These are phyloP conservation scores for Conomelus anceps DNA, from an alignment of 2,888 invertebrate genomes.

Conservation along the genomic window DNA sequence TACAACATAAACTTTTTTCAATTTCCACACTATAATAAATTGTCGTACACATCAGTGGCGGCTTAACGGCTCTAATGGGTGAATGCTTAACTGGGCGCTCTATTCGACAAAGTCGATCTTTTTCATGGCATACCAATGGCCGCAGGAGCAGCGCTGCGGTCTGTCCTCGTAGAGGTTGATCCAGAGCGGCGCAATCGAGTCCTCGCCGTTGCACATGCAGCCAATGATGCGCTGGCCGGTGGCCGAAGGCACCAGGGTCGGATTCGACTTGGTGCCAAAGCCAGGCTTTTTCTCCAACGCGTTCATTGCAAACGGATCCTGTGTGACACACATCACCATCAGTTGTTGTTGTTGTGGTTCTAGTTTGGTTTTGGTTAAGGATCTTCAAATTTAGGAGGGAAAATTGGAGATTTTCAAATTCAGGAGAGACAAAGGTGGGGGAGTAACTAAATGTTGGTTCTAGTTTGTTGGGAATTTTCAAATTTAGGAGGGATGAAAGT, in stretches of 20 bases:
- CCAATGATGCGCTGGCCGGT: conserved; percentile 86
- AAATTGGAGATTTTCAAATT: too few relatives aligned
- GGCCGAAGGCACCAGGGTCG: conserved; percentile 85
- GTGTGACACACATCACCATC: conserved; percentile 28
- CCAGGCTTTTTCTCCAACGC: conserved; percentile 62
- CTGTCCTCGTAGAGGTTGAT: conserved; percentile 85
- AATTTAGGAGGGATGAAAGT: too few relatives aligned
- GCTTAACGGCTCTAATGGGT: too few relatives aligned
- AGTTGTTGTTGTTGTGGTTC: too few relatives aligned
- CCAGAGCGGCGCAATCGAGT: conserved; percentile 68
- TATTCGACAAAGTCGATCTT: neutral
- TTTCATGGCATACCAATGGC: conserved; percentile 73
- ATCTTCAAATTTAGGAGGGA: too few relatives aligned
- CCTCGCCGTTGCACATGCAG: conserved; percentile 94
- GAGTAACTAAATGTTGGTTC: too few relatives aligned
- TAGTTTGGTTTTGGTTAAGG: too few relatives aligned
- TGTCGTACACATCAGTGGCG: too few relatives aligned
- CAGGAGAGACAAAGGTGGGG: too few relatives aligned
- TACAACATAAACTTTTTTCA: neutral
- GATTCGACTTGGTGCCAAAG: conserved; percentile 73
- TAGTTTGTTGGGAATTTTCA: too few relatives aligned
- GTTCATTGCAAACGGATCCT: conserved; percentile 77
- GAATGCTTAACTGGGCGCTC: too few relatives aligned
- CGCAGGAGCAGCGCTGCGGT: conserved; percentile 90
- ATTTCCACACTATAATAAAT: neutral